Evolutionary conservation across 2,113 vertebrate genomes (phyloP).

Genomic region (Pimephales promelas): DNA sequence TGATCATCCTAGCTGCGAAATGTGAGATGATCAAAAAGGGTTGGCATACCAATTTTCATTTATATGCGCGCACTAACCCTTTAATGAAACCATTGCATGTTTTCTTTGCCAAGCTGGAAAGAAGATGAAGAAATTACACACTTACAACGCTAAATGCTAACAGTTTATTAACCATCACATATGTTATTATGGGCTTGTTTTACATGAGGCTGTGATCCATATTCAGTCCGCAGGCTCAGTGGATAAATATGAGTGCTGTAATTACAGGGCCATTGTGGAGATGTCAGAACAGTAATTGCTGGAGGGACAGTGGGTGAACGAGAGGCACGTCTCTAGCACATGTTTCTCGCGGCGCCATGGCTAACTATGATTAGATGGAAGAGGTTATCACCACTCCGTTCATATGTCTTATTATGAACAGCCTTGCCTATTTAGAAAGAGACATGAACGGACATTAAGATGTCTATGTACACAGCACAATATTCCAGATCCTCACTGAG

Average conservation of each 20-base stretch:
- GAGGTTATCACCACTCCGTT: conserved; percentile 66
- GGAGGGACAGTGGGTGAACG: conserved; percentile 74
- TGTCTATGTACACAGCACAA: conserved; percentile 54
- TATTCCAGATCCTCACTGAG: not conserved
- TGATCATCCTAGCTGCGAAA: not conserved
- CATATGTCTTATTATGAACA: conserved; percentile 68
- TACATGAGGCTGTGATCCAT: conserved; percentile 49
- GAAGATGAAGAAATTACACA: conserved; percentile 30
- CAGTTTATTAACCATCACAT: conserved; percentile 53
- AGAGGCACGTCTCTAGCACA: conserved; percentile 70
- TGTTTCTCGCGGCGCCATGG: conserved; percentile 53
- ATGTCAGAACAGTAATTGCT: conserved; percentile 80
- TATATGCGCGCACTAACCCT: not conserved
- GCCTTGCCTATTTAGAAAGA: conserved; percentile 65
- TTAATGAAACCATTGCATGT: conserved; percentile 19
- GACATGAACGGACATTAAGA: conserved; percentile 57
- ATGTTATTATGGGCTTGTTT: conserved; percentile 48
- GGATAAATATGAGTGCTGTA: conserved; percentile 75
- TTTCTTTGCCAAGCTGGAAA: not conserved
- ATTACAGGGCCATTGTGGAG: conserved; percentile 76
- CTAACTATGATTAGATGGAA: conserved; percentile 75
- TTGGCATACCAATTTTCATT: not conserved
- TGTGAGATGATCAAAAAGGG: not conserved
- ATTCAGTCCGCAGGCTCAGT: conserved; percentile 43
- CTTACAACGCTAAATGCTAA: conserved; percentile 35